Percentiles rank a stretch among this genome's conserved stretches.
Conservation (phyloP, 2,113 vertebrate genomes). For the Paramormyrops kingsleyae region DNA sequence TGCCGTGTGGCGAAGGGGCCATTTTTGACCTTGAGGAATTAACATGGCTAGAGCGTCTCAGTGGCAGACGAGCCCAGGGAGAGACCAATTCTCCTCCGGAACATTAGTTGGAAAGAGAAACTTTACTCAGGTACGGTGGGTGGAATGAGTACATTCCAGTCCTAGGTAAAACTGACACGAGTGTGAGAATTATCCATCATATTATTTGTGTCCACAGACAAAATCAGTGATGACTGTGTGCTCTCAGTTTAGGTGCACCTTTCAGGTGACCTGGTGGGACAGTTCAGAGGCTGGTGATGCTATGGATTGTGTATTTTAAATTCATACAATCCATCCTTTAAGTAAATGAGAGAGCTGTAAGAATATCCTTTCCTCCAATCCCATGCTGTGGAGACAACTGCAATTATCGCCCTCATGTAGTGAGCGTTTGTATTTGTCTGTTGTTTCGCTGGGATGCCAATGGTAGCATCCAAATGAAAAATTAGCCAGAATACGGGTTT, state of each 20-base stretch:
- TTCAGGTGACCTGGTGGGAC: not conserved
- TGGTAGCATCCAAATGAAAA: not conserved
- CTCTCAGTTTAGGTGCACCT: not conserved
- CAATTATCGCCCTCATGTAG: not conserved
- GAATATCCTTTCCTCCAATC: not conserved
- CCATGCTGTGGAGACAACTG: not conserved
- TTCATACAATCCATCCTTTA: not conserved
- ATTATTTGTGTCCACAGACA: not conserved
- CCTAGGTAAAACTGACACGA: not conserved
- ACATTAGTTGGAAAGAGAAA: slow-evolving; percentile 47
- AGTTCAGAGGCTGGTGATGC: not conserved
- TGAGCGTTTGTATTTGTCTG: not conserved
- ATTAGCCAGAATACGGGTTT: not conserved
- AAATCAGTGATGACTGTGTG: not conserved
- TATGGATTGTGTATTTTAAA: not conserved
- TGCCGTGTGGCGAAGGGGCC: slow-evolving; percentile 41
- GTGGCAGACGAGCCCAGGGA: slow-evolving; percentile 44
- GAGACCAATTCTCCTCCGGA: slow-evolving; percentile 47
- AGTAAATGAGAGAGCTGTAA: not conserved
- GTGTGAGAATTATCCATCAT: not conserved
- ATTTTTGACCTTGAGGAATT: slow-evolving; percentile 60
- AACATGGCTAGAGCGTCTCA: slow-evolving; percentile 53
- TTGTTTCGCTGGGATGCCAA: not conserved
- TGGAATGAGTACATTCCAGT: not conserved
- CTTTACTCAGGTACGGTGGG: slow-evolving; percentile 29